phyloP scores from a whole-genome alignment of 1,140 invertebrate genomes.

The Holotrichia oblita region DNA sequence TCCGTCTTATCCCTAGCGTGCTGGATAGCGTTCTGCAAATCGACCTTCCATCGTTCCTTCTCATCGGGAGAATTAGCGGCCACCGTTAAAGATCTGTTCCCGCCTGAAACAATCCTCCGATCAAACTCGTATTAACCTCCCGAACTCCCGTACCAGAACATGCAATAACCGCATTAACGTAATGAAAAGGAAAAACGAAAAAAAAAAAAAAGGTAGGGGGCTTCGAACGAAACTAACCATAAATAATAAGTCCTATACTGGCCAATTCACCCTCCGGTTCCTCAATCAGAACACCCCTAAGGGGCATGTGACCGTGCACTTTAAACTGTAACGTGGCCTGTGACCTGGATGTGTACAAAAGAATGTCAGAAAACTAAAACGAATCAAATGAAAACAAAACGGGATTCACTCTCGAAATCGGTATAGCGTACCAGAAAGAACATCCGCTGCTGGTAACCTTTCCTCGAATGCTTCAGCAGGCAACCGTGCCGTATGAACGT shows the following conservation, averaged over 20 bases:
- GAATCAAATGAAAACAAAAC: conserved; percentile 40
- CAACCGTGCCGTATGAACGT: conserved; percentile 92
- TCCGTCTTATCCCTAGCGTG: conserved; percentile 72
- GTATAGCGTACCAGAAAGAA: conserved; percentile 83
- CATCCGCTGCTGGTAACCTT: conserved; percentile 95
- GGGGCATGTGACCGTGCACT: conserved; percentile 85
- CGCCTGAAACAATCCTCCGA: conserved; percentile 59
- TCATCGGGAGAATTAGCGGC: conserved; percentile 85
- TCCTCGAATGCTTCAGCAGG: conserved; percentile 90
- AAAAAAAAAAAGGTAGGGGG: neutral
- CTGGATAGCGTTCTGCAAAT: conserved; percentile 78
- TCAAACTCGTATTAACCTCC: too few species aligned
- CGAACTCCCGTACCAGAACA: neutral
- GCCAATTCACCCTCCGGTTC: conserved; percentile 79
- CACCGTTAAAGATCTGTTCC: conserved; percentile 71
- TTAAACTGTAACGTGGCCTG: conserved; percentile 82
- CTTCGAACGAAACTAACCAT: conserved; percentile 60
- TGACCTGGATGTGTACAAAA: conserved; percentile 85
- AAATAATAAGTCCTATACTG: conserved; percentile 79
- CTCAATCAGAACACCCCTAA: conserved; percentile 83
- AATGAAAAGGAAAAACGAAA: neutral
- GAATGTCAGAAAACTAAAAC: conserved; percentile 82
- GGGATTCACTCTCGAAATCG: neutral
- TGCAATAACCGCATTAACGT: neutral
- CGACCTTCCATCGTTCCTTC: conserved; percentile 87